Evolutionary conservation across 2,888 invertebrate species (phyloP), one percentile per base, ranked within the genome.

Genomic region (Rotaria magnacalcarata): DNA sequence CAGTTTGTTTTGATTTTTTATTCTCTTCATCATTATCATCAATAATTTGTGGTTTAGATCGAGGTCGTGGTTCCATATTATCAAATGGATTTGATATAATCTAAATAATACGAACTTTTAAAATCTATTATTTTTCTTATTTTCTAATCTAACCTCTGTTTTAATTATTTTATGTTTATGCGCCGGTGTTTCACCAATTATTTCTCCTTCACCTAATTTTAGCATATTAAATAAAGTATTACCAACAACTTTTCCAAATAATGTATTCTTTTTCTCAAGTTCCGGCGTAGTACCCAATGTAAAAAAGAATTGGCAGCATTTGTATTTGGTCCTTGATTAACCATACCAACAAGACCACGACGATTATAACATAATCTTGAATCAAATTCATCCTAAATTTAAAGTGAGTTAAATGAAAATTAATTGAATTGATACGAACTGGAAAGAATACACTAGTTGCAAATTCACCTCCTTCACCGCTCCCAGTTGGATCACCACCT

Each of bases 281-380:
- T 99, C 98, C 0, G 95, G 95, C 0, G 96, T 94, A 0, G 95
- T 92, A 0, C 93, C 96, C 87, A 99, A 92, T 0, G 99, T 99
- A 90, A 99, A 96, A 92, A 99, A 99, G 91, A 99, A 99, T 91
- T 99, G 98, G 0, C 96, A 0, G 94, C 95, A 91, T 99, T 98
- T 90, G 97, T 96, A 90, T 98, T 94, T 89, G 94, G 95, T 56
- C 90, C 90, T 14, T 95, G 94, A 91, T 97, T 97, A 0, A 98
- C 98, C 95, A 96, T 96, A 1, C 96, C 99, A 58, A 99, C 94
- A 88, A 99, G 91, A 0, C 99, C 99, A 85, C 98, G 93, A 0
- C 95, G 92, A 84, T 93, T 93, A 91, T 97, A 99, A 0, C 96
- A 94, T 10, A 99, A 93, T 85, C 99, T 93, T 0, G 96, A 94